Evolutionary conservation across 1,140 invertebrate species (phyloP), one percentile per base, ranked within the genome.

Genomic region (Rhopalosiphum maidis): DNA sequence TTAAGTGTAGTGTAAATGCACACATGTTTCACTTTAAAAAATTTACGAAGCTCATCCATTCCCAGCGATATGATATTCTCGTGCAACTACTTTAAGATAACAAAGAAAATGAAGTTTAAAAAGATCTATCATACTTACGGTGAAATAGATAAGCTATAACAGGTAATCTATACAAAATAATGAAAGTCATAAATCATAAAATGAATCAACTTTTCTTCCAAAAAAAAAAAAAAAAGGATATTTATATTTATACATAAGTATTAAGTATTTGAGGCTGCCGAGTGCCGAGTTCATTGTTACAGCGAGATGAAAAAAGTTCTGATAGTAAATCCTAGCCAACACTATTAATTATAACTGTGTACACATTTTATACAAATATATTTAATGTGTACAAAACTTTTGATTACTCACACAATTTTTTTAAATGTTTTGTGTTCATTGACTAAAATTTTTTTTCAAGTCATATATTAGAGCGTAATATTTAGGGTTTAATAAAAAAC

Each of bases 161-260:
- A 87, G 25, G 25, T 87, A 48, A 86, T 86, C 37, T 87, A 48
- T 87, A 87, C 23, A 21, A 48, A n/a, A 87, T 48, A 87, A 87
- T 46, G 86, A 87, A 87, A 30, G 43, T 87, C 86, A 87, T 87
- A 87, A 87, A 87, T 87, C 86, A 87, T 48, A 77, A 77, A 77
- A 77, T 18, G n/a, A 77, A 77, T n/a, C 30, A 77, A 77, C 30
- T n/a, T 77, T 77, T 68, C n/a, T n/a, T 68, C 60, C 9, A n/a
- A 68, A n/a, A n/a, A 68, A n/a, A 4, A 25, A 60, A 60, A 9
- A 41, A 41, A 41, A 41, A 41, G 41, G 41, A 41, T 41, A 41
- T 41, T 41, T 41, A 68, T 68, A 15, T n/a, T 68, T n/a, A 68
- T 68, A n/a, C 60, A 35, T n/a, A 77, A 77, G 60, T 77, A 77